Evolutionary conservation across 2,113 vertebrate genomes (phyloP).

Genomic region (Noctilio leporinus): DNA sequence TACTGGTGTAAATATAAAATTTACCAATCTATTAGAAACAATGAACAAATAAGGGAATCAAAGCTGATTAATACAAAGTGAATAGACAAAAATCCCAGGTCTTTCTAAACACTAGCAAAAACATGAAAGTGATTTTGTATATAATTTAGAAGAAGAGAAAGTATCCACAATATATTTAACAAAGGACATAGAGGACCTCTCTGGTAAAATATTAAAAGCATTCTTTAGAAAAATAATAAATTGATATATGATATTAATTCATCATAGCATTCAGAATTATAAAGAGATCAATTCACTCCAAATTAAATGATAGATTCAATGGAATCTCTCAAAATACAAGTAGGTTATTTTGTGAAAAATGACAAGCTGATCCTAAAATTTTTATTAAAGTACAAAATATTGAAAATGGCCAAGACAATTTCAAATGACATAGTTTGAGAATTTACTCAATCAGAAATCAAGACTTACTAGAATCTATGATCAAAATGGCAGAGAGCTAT

Average conservation of each 20-base stretch:
- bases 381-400: not conserved
- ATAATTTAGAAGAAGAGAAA: not conserved
- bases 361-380: not conserved
- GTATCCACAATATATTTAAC: not conserved
- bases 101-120: not conserved
- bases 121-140: not conserved
- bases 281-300: not conserved
- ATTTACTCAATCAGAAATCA: not conserved
- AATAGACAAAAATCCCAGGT: not conserved
- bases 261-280: not conserved
- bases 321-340: not conserved
- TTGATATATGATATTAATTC: not conserved
- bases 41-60: not conserved
- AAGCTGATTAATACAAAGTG: not conserved
- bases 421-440: not conserved
- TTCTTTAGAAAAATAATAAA: not conserved
- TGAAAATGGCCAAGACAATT: not conserved
- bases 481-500: not conserved
- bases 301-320: not conserved
- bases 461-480: not conserved
- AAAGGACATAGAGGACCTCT: accelerated
- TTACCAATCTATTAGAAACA: not conserved
- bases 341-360: not conserved
- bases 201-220: not conserved
- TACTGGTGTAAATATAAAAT: not conserved